Base-by-base conservation (phyloP, 2,888 invertebrate genomes). In the Aromia moschata region DNA sequence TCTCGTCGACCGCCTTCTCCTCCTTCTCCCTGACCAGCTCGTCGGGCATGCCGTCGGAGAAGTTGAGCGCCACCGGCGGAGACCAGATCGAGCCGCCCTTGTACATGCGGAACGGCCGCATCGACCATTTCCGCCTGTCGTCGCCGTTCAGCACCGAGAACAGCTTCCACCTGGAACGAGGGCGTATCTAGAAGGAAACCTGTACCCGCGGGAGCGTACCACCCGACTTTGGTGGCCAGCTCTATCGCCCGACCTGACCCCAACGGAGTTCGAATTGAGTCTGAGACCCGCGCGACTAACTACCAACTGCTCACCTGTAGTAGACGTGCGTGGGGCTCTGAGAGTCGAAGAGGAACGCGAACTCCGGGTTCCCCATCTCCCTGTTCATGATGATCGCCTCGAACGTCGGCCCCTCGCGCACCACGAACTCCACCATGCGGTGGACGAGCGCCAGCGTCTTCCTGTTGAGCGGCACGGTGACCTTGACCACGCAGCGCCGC, bases 351-450 rank as follows among this genome's bases (percentile, higher is more conserved):
- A 99, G 85, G 84, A 99, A 99, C 86, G 93, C 90, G 84, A 92
- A 99, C 81, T 92, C 88, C 0, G 96, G 95, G 84, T 99, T 99
- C 80, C 89, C 93, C 68, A 96, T 87, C 85, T 99, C 98, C 72
- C 92, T 88, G 81, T 94, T 95, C 97, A 99, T 99, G 56, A 99
- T 93, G 86, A 98, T 92, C 1, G 98, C 98, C 82, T 99, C 99
- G 83, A 99, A 99, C 90, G 96, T 91, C 1, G 98, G 97, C 0
- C 99, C 99, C 83, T 99, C 98, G 67, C 96, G 88, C 70, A 98
- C 93, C 63, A 99, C 97, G 85, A 97, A 99, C 83, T 99, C 98
- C 63, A 99, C 56, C 91, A 95, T 95, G 68, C 98, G 92, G 84
- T 99, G 97, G 74, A 99, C 96, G 67, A 96, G 84, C 84, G 91